These are phyloP conservation scores for Mus caroli DNA, from an alignment of 2,797 vertebrate species.

Conservation along the genomic window DNA sequence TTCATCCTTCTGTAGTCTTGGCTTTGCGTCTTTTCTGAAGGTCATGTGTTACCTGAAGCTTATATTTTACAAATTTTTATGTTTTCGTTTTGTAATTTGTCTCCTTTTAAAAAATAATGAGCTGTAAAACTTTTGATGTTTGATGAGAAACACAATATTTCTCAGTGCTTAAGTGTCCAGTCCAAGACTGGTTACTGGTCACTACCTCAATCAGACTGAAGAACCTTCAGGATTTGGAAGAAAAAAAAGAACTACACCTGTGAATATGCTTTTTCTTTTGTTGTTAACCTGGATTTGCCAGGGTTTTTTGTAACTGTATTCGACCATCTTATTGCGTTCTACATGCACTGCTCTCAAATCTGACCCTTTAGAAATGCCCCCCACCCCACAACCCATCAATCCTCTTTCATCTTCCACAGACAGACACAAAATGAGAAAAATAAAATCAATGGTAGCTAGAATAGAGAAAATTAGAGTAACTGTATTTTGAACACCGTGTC, in stretches of 20 bases:
- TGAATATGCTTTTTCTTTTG: background rate
- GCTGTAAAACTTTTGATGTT: background rate
- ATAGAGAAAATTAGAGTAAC: background rate
- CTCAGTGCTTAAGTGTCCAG: background rate
- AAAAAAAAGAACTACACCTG: background rate
- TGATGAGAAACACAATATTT: background rate
- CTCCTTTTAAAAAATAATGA: background rate
- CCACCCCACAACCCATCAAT: background rate
- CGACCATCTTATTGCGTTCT: background rate
- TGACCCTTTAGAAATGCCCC: background rate
- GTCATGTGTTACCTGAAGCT: background rate
- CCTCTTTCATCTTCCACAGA: background rate
- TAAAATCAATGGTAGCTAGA: background rate
- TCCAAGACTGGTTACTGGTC: background rate
- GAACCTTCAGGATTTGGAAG: background rate
- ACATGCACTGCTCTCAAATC: background rate
- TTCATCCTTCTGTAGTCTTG: background rate
- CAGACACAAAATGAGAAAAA: background rate
- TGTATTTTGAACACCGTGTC: constrained; percentile 27
- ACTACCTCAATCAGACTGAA: background rate
- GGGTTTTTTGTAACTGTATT: background rate
- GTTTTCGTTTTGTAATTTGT: background rate
- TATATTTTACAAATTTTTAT: background rate
- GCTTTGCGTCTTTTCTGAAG: background rate
- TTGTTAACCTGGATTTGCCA: background rate